Evolutionary conservation across 2,888 invertebrate species (phyloP).

Genomic region (Lucinisca nassula): DNA sequence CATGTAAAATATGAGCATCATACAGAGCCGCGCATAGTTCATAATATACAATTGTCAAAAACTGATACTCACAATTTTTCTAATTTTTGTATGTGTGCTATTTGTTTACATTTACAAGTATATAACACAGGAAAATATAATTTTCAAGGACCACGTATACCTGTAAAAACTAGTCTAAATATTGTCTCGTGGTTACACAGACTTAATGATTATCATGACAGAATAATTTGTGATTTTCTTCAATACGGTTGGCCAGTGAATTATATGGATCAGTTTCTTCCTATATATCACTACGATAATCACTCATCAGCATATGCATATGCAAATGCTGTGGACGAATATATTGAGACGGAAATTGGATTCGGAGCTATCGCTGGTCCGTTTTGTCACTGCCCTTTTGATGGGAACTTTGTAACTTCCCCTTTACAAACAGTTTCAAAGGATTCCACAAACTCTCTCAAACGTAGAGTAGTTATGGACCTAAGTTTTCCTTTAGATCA

Average conservation of each 20-base stretch:
- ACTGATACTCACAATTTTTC: neutral
- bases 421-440: constrained; percentile 21
- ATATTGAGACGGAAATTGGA: neutral
- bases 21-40: neutral
- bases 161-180: neutral
- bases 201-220: constrained; percentile 3
- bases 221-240: constrained; percentile 9
- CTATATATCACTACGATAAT: constrained; percentile 9
- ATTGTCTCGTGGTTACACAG: neutral
- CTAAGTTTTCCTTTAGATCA: constrained; percentile 15
- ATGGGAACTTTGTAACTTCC: neutral
- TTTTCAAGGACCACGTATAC: neutral
- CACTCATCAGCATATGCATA: constrained; percentile 5
- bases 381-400: neutral
- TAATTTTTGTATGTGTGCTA: neutral
- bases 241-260: constrained; percentile 21
- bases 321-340: constrained; percentile 3
- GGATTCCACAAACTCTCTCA: neutral
- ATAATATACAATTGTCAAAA: neutral
- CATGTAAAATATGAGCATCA: constrained; percentile 18
- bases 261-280: neutral
- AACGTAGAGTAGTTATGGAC: constrained; percentile 5
- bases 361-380: constrained; percentile 5
- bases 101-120: neutral
- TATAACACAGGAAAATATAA: neutral